Evolutionary conservation across 2,888 invertebrate species (phyloP).

Genomic region (Steromphala cineraria): DNA sequence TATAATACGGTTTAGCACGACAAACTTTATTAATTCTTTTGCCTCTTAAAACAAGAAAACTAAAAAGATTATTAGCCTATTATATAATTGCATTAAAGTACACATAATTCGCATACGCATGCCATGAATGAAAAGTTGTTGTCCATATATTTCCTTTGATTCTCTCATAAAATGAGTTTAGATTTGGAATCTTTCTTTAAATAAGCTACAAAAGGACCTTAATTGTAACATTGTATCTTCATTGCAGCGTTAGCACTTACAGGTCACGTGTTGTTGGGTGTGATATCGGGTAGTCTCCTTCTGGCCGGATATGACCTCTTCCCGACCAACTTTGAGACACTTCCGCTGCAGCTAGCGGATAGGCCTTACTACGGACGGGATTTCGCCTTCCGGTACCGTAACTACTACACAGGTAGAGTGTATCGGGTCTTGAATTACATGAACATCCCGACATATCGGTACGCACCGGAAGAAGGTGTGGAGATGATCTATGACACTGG

Average conservation of each 20-base stretch:
- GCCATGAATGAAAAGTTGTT: too few species aligned
- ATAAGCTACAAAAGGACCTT: too few species aligned
- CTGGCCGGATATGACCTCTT: conserved; percentile 51
- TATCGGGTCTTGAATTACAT: conserved; percentile 28
- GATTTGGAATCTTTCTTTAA: too few species aligned
- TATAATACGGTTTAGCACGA: too few species aligned
- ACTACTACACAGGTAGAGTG: conserved; percentile 38
- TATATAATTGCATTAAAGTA: too few species aligned
- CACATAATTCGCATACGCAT: too few species aligned
- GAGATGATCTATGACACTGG: conserved; percentile 50
- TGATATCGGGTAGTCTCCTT: conserved; percentile 43
- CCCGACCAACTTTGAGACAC: conserved; percentile 54
- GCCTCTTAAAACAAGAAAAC: too few species aligned
- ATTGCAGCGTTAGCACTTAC: conserved; percentile 48
- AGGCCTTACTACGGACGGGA: conserved; percentile 52
- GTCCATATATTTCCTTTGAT: too few species aligned
- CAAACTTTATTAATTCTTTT: too few species aligned
- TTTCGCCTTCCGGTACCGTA: conserved; percentile 49
- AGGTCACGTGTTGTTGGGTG: conserved; percentile 42
- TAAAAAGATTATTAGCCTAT: too few species aligned
- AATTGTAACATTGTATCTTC: neutral
- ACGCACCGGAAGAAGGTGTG: conserved; percentile 37
- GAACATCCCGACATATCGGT: neutral
- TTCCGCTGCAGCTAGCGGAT: conserved; percentile 59
- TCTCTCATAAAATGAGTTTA: too few species aligned